A percentile compares a stretch with the other conserved stretches of the same genome.
phyloP scores from a whole-genome alignment of 2,113 vertebrate species.

The Geococcyx californianus region DNA sequence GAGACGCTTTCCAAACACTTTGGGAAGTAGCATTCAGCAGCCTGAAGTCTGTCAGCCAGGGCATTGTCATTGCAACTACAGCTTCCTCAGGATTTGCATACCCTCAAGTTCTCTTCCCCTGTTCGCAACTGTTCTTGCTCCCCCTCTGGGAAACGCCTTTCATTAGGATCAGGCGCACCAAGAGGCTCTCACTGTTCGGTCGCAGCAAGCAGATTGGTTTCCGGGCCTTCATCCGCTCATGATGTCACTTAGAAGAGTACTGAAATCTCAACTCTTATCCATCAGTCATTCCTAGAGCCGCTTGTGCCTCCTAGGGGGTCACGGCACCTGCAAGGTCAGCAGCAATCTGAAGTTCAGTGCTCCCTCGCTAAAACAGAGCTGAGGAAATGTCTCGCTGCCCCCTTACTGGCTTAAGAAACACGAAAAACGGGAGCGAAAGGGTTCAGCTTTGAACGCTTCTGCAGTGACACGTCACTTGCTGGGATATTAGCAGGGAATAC shows the following conservation, averaged over 20 bases:
- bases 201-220: not conserved
- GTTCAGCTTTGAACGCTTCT: not conserved
- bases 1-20: not conserved
- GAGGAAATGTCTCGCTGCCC: not conserved
- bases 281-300: not conserved
- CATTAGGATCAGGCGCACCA: not conserved
- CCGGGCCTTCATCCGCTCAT: not conserved
- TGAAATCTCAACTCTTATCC: constrained; percentile 1
- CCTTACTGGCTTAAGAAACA: not conserved
- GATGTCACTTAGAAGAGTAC: not conserved
- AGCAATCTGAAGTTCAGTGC: not conserved
- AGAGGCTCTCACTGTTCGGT: not conserved
- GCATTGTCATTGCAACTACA: not conserved
- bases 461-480: not conserved
- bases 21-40: not conserved
- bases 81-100: not conserved
- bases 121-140: not conserved
- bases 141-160: not conserved
- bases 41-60: not conserved
- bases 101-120: not conserved
- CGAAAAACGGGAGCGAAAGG: not conserved
- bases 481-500: not conserved
- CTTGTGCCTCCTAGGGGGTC: not conserved
- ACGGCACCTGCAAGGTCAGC: not conserved
- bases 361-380: not conserved